Evolutionary conservation across 2,113 vertebrate genomes (phyloP), one percentile per base, ranked within the genome.

Genomic region (Antechinus flavipes): DNA sequence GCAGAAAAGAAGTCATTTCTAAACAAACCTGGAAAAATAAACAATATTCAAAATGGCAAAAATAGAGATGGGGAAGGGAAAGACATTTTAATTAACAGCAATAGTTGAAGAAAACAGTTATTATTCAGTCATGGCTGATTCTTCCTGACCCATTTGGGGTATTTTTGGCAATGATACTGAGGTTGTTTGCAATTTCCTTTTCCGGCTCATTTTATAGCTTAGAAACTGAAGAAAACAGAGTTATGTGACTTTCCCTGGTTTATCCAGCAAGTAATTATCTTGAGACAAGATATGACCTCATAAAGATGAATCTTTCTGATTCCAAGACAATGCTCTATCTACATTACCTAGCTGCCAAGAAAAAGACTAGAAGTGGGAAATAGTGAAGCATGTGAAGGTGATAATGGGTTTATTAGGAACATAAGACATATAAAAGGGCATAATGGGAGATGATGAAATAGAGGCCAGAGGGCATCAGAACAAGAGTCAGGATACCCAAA

Each of bases 1-100:
- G 42, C 19, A 42, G 42, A 50, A 47, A 49, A 24, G n/a, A 25
- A 46, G 55, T 0, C 25, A 0, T 0, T 2, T 0, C 0, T 54
- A 89, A 53, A 47, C 9, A 30, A 35, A 76, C 14, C 14, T 76
- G 35, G 68, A n/a, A n/a, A n/a, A 76, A 76, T n/a, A 76, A 35
- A 19, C 68, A n/a, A 76, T 35, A n/a, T n/a, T n/a, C 35, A 14
- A 76, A n/a, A 1, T 76, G 68, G 16, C 35, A 76, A n/a, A n/a
- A n/a, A n/a, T n/a, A 19, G 16, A n/a, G 1, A 16, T 7, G 16
- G 16, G 68, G 14, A 95, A 6, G 61, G 26, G 52, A 76, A 76
- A 68, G 61, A 27, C 61, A 68, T n/a, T 76, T n/a, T 76, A 76
- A 76, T 76, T 76, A 76, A 76, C 14, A n/a, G 68, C 35, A 76